Conservation (phyloP, 2,113 vertebrate genomes). For the Saccopteryx bilineata region DNA sequence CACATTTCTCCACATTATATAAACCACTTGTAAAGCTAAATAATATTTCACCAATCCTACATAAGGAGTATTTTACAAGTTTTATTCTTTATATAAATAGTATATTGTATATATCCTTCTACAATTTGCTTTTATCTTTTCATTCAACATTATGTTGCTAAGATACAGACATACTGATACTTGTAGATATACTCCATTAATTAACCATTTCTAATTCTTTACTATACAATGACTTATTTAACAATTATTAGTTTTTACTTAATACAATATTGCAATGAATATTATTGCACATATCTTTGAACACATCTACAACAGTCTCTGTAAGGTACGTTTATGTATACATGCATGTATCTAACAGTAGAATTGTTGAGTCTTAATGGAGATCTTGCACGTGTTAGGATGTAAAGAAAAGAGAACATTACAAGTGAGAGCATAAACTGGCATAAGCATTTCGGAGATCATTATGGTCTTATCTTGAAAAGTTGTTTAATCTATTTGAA, state of each 20-base stretch:
- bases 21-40: slow-evolving; percentile 16
- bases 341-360: not conserved
- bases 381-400: not conserved
- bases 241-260: not conserved
- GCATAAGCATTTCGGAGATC: not conserved
- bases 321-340: not conserved
- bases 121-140: slow-evolving; percentile 43
- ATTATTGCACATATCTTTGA: not conserved
- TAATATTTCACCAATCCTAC: not conserved
- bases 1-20: not conserved
- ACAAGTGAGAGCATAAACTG: not conserved
- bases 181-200: slow-evolving; percentile 13
- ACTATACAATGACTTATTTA: not conserved
- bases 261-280: not conserved
- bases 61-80: not conserved
- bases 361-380: not conserved
- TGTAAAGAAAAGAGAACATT: not conserved
- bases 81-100: slow-evolving; percentile 10
- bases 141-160: not conserved
- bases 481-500: not conserved
- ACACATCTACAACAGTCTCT: not conserved
- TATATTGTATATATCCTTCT: not conserved
- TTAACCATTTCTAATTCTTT: not conserved
- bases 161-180: not conserved
- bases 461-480: not conserved